These are phyloP conservation scores for Cinclus cinclus DNA, from an alignment of 2,113 vertebrate genomes.

Conservation along the genomic window DNA sequence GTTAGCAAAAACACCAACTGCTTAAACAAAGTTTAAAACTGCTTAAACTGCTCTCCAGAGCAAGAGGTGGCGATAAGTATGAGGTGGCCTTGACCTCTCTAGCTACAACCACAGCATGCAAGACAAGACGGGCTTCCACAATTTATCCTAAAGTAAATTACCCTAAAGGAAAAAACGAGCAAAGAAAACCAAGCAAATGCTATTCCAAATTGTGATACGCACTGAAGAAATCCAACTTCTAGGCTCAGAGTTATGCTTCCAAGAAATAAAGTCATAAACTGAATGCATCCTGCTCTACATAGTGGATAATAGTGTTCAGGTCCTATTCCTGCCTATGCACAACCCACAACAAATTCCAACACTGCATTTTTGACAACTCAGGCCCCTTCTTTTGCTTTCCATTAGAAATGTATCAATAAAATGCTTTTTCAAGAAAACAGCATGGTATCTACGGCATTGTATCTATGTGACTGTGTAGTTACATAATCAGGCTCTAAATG, in stretches of 20 bases:
- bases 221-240: background rate
- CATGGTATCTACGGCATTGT: background rate
- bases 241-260: background rate
- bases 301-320: fast-evolving
- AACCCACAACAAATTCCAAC: background rate
- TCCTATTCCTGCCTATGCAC: background rate
- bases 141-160: background rate
- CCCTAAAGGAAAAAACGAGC: background rate
- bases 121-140: background rate
- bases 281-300: background rate
- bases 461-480: background rate
- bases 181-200: background rate
- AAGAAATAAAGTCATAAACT: background rate
- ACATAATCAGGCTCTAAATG: background rate
- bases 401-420: background rate
- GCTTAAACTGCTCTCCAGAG: background rate
- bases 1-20: background rate
- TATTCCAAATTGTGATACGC: background rate
- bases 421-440: background rate
- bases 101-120: background rate
- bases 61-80: background rate
- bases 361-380: background rate
- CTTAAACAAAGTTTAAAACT: background rate
- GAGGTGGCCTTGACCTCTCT: background rate
- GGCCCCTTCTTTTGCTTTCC: background rate